Evolutionary conservation across 2,113 vertebrate genomes (phyloP).

Genomic region (Emberiza fucata): DNA sequence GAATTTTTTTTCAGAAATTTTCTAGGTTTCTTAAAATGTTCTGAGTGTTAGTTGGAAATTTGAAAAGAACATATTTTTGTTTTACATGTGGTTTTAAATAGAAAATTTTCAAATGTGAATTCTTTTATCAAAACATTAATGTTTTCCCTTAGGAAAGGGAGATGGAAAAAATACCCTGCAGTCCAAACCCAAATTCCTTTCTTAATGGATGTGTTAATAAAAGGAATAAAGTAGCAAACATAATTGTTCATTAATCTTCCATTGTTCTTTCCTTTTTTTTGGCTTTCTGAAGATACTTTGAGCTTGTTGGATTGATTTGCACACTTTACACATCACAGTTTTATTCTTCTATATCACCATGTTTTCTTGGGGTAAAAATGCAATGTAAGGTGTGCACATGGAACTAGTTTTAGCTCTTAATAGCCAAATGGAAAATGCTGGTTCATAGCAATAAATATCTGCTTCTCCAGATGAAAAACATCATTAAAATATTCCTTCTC

Average conservation of each 20-base stretch:
- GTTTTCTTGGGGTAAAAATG: neutral
- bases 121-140: neutral
- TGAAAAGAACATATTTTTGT: neutral
- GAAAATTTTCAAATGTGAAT: neutral
- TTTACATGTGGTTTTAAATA: neutral
- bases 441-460: neutral
- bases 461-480: neutral
- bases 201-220: neutral
- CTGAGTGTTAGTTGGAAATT: neutral
- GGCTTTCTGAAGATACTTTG: neutral
- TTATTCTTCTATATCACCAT: neutral
- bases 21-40: neutral
- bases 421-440: neutral
- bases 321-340: neutral
- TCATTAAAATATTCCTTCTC: neutral
- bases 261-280: fast-evolving
- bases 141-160: neutral
- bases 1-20: neutral
- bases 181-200: neutral
- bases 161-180: neutral
- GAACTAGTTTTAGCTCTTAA: neutral
- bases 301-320: neutral
- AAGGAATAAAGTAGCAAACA: neutral
- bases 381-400: neutral
- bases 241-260: neutral